Conservation (phyloP, 1,140 invertebrate species). For the Hyles vespertilio region DNA sequence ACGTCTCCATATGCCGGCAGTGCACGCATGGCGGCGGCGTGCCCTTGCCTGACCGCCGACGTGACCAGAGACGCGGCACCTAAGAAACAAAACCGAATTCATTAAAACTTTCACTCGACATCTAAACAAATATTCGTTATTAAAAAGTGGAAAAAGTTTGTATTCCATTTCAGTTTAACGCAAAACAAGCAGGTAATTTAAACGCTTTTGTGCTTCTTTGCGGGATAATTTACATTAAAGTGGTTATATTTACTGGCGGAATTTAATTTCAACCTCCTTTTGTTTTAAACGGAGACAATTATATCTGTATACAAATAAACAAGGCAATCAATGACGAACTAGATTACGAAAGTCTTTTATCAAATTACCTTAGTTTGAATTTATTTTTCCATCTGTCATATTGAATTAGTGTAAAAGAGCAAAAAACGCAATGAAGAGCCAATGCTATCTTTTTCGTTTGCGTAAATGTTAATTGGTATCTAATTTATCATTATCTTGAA, state of each 20-base stretch:
- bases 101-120: neutral
- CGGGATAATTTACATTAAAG: neutral
- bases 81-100: conserved; percentile 17
- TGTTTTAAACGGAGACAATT: neutral
- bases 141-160: too few species aligned
- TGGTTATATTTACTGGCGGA: neutral
- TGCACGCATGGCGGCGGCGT: conserved; percentile 80
- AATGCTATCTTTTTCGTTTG: too few species aligned
- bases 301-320: neutral
- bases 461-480: too few species aligned
- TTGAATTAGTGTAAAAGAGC: too few species aligned
- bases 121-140: too few species aligned
- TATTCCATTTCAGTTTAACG: too few species aligned
- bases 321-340: too few species aligned
- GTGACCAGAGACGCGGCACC: conserved; percentile 80
- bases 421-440: too few species aligned
- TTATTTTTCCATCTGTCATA: too few species aligned
- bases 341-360: too few species aligned
- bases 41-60: conserved; percentile 79
- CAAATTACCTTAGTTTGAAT: too few species aligned
- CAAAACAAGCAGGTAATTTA: neutral
- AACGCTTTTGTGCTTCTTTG: neutral
- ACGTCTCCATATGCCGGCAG: conserved; percentile 80
- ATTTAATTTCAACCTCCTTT: conserved; percentile 6
- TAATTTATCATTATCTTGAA: too few species aligned